Conservation (phyloP, 2,113 vertebrate genomes). For the Brachyhypopomus gauderio region DNA sequence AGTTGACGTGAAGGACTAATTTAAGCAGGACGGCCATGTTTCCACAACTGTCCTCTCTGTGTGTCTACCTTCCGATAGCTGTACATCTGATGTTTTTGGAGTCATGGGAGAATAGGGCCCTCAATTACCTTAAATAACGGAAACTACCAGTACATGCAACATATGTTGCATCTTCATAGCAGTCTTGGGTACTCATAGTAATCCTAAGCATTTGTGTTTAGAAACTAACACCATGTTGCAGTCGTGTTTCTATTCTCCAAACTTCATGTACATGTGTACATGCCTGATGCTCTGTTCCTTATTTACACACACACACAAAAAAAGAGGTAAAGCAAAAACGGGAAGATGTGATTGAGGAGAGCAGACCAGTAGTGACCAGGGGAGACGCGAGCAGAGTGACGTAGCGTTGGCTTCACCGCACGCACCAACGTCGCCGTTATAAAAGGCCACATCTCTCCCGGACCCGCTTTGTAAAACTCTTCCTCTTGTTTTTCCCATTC, state of each 20-base stretch:
- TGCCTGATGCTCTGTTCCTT: slow-evolving; percentile 22
- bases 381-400: not conserved
- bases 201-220: not conserved
- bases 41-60: not conserved
- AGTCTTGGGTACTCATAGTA: not conserved
- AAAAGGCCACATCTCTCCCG: slow-evolving; percentile 93
- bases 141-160: not conserved
- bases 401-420: not conserved
- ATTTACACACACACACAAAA: not conserved
- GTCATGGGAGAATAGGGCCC: slow-evolving; percentile 16
- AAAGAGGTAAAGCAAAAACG: not conserved
- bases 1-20: not conserved
- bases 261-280: not conserved
- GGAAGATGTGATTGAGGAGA: slow-evolving; percentile 23
- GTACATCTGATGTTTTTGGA: not conserved
- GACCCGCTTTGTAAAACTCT: slow-evolving; percentile 88
- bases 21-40: not conserved
- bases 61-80: not conserved
- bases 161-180: too few relatives aligned
- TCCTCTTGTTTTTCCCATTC: slow-evolving; percentile 89
- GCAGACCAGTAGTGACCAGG: not conserved
- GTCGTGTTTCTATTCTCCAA: not conserved
- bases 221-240: not conserved
- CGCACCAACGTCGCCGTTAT: slow-evolving; percentile 72
- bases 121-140: not conserved